Evolutionary conservation across 1,140 invertebrate species (phyloP).

Genomic region (Eupristina koningsbergeri): DNA sequence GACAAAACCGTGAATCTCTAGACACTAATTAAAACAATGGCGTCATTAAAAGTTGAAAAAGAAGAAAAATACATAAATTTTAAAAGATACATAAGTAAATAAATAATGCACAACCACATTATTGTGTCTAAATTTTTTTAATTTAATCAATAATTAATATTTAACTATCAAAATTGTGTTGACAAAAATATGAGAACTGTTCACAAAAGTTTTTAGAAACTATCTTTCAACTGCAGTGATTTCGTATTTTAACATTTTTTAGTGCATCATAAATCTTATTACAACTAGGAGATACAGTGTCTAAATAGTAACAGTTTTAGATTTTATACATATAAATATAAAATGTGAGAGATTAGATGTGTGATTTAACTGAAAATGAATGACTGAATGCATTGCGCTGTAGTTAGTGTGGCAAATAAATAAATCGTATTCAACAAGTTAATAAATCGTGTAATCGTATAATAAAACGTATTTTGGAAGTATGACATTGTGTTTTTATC

Average conservation of each 20-base stretch:
- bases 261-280: conserved; percentile 61
- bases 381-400: conserved; percentile 56
- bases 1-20: background rate
- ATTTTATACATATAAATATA: conserved; percentile 61
- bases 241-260: conserved; percentile 59
- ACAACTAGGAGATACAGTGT: conserved; percentile 63
- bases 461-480: conserved; percentile 64
- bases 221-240: conserved; percentile 56
- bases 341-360: conserved; percentile 54
- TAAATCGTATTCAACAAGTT: conserved; percentile 57
- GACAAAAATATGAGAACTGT: background rate
- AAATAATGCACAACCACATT: background rate
- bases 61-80: too few species aligned
- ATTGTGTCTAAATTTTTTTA: background rate
- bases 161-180: background rate
- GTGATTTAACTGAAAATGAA: conserved; percentile 49
- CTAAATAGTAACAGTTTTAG: conserved; percentile 65
- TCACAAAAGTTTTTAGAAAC: background rate
- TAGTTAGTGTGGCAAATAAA: conserved; percentile 65
- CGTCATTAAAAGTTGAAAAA: too few species aligned
- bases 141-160: background rate
- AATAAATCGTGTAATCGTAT: conserved; percentile 48
- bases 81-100: too few species aligned
- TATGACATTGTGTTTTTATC: conserved; percentile 50
- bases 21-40: background rate